Percentiles rank a stretch among this genome's conserved stretches.
These are phyloP conservation scores for Apoda limacodes DNA, from an alignment of 2,888 invertebrate genomes.

Conservation along the genomic window DNA sequence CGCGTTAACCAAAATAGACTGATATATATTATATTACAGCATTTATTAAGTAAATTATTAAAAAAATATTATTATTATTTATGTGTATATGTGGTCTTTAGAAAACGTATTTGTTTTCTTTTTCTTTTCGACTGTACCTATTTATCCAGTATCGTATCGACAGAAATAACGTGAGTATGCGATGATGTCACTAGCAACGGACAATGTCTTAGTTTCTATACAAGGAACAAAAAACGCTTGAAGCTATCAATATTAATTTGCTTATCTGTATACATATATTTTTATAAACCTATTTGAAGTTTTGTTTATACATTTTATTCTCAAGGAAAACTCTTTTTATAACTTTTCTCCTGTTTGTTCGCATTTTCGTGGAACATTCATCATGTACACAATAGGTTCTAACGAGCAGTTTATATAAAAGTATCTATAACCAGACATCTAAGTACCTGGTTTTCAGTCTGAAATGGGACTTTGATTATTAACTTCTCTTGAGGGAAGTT, in stretches of 20 bases:
- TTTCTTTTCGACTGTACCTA: too few species aligned
- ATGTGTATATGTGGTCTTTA: constrained; percentile 25
- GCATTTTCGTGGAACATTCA: constrained; percentile 1
- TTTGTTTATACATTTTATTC: background rate
- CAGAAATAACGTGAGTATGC: constrained; percentile 36
- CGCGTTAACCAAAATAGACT: background rate
- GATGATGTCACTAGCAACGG: constrained; percentile 56
- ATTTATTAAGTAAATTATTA: constrained; percentile 4
- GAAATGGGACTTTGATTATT: too few species aligned
- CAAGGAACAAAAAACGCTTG: too few species aligned
- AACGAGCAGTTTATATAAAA: too few species aligned
- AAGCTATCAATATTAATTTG: constrained; percentile 20
- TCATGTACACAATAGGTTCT: too few species aligned
- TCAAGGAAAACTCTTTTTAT: background rate
- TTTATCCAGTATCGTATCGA: constrained; percentile 32
- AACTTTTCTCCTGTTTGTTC: background rate
- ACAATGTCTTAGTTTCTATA: constrained; percentile 21
- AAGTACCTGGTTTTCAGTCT: too few species aligned
- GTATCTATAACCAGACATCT: too few species aligned
- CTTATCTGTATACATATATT: constrained; percentile 2
- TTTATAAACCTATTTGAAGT: background rate
- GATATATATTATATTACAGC: background rate
- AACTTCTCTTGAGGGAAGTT: too few species aligned
- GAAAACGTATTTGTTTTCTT: too few species aligned
- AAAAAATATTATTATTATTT: constrained; percentile 10